These are phyloP conservation scores for Salmo trutta DNA, from an alignment of 2,797 vertebrate genomes.

Conservation along the genomic window DNA sequence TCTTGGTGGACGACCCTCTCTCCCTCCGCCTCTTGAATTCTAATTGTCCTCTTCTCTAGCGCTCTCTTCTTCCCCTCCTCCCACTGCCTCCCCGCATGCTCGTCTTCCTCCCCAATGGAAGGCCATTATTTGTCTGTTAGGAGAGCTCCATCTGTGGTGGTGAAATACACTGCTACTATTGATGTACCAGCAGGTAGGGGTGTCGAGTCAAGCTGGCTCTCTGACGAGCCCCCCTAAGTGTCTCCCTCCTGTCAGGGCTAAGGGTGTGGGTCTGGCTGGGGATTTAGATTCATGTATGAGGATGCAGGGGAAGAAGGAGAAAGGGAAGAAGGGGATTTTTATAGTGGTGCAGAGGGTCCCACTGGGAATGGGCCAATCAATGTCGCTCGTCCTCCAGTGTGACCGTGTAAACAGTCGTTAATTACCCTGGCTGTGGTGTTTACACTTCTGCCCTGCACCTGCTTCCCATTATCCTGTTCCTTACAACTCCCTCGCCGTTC, in stretches of 20 bases:
- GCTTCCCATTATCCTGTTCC: conserved; percentile 61
- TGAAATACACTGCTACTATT: conserved; percentile 65
- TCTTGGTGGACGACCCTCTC: background rate
- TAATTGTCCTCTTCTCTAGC: background rate
- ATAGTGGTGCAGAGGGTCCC: conserved; percentile 61
- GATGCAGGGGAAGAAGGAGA: background rate
- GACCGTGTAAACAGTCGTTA: conserved; percentile 73
- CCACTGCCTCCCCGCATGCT: conserved; percentile 32
- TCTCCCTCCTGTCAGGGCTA: conserved; percentile 32
- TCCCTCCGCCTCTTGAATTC: background rate
- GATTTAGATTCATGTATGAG: background rate
- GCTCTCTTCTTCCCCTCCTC: conserved; percentile 29
- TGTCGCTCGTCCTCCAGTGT: conserved; percentile 58
- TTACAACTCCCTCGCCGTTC: conserved; percentile 37
- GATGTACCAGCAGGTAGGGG: conserved; percentile 46
- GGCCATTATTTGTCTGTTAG: conserved; percentile 66
- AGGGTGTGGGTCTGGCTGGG: conserved; percentile 17
- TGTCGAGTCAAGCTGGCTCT: conserved; percentile 45
- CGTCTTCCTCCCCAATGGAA: conserved; percentile 36
- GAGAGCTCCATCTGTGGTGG: conserved; percentile 42
- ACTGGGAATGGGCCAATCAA: conserved; percentile 60
- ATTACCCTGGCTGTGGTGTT: conserved; percentile 70
- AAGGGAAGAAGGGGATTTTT: conserved; percentile 42
- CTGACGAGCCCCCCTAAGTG: conserved; percentile 43
- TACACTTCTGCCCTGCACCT: conserved; percentile 59